Percentiles rank a stretch among this genome's conserved stretches.
Evolutionary conservation across 1,140 invertebrate genomes (phyloP).

Genomic region (Neotoxoptera formosana): DNA sequence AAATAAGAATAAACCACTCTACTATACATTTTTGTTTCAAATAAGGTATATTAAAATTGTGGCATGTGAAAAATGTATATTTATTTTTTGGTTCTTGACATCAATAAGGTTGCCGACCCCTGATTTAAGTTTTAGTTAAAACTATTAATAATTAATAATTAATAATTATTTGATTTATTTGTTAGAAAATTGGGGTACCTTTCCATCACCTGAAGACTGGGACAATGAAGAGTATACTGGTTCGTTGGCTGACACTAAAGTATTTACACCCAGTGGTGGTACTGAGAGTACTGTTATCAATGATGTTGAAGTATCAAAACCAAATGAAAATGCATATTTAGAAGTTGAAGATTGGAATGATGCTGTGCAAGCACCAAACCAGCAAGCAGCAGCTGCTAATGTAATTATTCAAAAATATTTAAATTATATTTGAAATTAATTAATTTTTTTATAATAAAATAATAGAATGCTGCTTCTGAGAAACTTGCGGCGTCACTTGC

Average conservation of each 20-base stretch:
- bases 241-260: conserved; percentile 92
- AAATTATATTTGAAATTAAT: not conserved
- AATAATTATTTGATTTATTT: not conserved
- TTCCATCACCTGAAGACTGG: conserved; percentile 82
- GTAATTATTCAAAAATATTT: conserved; percentile 39
- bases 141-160: no score
- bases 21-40: no score
- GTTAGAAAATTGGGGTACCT: conserved; percentile 61
- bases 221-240: conserved; percentile 95
- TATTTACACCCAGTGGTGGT: conserved; percentile 80
- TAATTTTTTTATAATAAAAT: not conserved
- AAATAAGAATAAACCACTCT: no score
- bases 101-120: no score
- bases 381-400: not conserved
- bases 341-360: conserved; percentile 58
- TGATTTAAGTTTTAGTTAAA: no score
- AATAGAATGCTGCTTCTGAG: not conserved
- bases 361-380: conserved; percentile 44
- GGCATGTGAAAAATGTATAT: no score
- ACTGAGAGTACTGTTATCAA: conserved; percentile 61
- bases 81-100: no score
- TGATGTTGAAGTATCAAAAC: conserved; percentile 61
- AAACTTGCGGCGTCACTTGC: not conserved
- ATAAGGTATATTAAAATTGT: no score
- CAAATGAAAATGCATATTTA: conserved; percentile 61